Conservation (phyloP, 2,888 invertebrate species). For the Drosophila leonis region DNA sequence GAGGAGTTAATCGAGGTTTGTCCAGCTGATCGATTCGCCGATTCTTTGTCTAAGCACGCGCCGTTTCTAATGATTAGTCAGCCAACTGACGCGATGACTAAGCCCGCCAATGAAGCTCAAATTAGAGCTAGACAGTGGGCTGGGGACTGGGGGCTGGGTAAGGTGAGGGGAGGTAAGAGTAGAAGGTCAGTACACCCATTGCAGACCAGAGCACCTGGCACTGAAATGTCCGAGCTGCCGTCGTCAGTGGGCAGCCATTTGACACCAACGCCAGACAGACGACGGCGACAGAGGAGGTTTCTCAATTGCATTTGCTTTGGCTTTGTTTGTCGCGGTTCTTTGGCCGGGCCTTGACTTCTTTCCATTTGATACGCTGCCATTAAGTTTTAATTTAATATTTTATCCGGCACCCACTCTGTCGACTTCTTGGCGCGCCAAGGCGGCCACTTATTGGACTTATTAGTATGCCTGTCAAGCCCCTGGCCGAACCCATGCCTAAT, state of each 20-base stretch:
- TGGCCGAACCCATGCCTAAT: constrained; percentile 57
- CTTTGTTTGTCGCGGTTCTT: constrained; percentile 58
- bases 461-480: constrained; percentile 67
- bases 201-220: constrained; percentile 50
- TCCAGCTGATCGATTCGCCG: constrained; percentile 22
- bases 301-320: constrained; percentile 54
- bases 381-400: constrained; percentile 70
- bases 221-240: constrained; percentile 26
- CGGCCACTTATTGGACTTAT: constrained; percentile 50
- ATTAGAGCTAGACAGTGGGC: constrained; percentile 48
- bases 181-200: constrained; percentile 53
- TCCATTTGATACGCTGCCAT: constrained; percentile 62
- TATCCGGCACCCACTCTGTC: constrained; percentile 34
- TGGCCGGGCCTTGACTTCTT: constrained; percentile 76
- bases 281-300: constrained; percentile 11
- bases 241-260: constrained; percentile 63
- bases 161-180: background rate
- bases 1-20: constrained; percentile 10
- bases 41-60: constrained; percentile 47
- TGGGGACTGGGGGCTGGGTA: background rate
- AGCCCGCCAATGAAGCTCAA: constrained; percentile 59
- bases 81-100: constrained; percentile 60
- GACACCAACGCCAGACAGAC: constrained; percentile 60
- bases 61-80: constrained; percentile 62
- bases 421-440: constrained; percentile 4